Conservation (phyloP, 2,113 vertebrate species). For the Sturnus vulgaris region DNA sequence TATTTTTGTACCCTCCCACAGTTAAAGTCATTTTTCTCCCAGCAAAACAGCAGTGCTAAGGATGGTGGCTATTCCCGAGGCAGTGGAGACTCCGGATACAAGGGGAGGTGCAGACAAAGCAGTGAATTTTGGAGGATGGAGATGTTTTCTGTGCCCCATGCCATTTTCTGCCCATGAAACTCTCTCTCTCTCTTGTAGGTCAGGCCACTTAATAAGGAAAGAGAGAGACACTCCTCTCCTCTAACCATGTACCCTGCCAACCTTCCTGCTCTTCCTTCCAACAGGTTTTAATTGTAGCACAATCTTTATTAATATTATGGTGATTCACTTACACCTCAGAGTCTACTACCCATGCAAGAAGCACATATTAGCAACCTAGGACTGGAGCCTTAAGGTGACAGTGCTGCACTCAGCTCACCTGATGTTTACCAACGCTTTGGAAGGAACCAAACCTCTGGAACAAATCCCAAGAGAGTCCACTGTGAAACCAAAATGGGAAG, state of each 20-base stretch:
- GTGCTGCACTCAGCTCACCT: background rate
- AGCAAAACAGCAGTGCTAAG: background rate
- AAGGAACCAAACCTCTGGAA: background rate
- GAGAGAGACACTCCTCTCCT: background rate
- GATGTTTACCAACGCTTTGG: background rate
- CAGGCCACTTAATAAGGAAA: background rate
- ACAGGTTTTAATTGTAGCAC: background rate
- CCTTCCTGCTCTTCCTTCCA: background rate
- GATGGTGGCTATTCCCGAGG: background rate
- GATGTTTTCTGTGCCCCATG: fast-evolving
- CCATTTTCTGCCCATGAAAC: background rate
- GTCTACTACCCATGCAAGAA: background rate
- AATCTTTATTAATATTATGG: background rate
- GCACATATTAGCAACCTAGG: background rate
- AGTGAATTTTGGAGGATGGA: background rate
- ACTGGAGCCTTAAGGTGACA: background rate
- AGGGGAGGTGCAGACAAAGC: background rate
- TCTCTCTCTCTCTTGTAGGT: background rate
- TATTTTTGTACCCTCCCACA: background rate
- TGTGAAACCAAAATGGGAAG: background rate
- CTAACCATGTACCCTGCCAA: background rate
- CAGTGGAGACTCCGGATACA: background rate
- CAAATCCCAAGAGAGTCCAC: background rate
- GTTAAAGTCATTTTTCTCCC: background rate
- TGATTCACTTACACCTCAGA: background rate